phyloP scores from a whole-genome alignment of 2,797 vertebrate species.

The Phrynocephalus forsythii region DNA sequence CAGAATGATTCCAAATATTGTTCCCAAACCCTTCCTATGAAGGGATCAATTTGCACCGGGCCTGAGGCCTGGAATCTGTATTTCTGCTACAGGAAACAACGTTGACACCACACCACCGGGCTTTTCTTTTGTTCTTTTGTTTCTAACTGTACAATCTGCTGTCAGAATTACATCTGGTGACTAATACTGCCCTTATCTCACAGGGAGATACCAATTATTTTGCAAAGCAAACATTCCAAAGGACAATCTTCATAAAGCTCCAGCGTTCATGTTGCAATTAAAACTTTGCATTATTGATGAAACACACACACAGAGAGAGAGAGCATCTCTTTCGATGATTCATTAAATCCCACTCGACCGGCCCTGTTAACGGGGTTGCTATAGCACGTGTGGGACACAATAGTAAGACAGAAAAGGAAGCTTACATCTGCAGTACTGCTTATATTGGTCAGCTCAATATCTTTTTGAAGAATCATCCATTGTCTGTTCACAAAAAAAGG shows the following conservation, averaged over 20 bases:
- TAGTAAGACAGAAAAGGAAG: not conserved
- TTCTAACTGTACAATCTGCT: slow-evolving; percentile 13
- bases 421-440: slow-evolving; percentile 8
- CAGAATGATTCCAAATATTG: not conserved
- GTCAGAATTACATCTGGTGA: slow-evolving; percentile 27
- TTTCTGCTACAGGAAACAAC: not conserved
- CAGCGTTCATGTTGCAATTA: slow-evolving; percentile 48
- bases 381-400: not conserved
- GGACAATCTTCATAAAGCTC: slow-evolving; percentile 46
- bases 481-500: not conserved
- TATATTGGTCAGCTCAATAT: not conserved
- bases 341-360: slow-evolving; percentile 41
- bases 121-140: slow-evolving; percentile 1
- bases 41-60: not conserved
- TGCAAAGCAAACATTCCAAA: slow-evolving; percentile 43
- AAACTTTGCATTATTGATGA: slow-evolving; percentile 54
- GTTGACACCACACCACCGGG: not conserved
- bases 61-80: not conserved
- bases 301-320: not conserved
- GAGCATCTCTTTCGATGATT: slow-evolving; percentile 30
- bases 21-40: not conserved
- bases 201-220: slow-evolving; percentile 41
- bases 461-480: not conserved
- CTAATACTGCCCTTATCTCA: slow-evolving; percentile 19
- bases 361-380: slow-evolving; percentile 10